Percentiles rank a stretch among this genome's conserved stretches.
Evolutionary conservation across 2,888 invertebrate genomes (phyloP).

Genomic region (Gastracanthus pulcherrimus): DNA sequence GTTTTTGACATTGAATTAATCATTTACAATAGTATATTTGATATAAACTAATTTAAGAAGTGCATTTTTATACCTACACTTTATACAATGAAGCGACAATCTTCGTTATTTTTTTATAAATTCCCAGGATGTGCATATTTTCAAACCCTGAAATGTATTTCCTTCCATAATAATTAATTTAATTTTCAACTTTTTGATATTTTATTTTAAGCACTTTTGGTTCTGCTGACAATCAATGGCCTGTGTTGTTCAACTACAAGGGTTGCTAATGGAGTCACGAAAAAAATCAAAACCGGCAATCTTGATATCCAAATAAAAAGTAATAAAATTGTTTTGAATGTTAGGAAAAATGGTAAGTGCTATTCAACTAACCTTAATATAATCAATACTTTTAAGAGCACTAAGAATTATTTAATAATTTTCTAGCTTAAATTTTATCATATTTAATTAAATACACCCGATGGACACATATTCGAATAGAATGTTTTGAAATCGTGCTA

Average conservation of each 20-base stretch:
- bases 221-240: not conserved
- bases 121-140: not conserved
- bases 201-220: slow-evolving; percentile 3
- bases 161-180: not conserved
- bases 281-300: slow-evolving; percentile 62
- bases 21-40: too few relatives aligned
- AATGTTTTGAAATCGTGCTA: too few relatives aligned
- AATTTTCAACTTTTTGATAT: not conserved
- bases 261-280: not conserved
- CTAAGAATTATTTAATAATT: not conserved
- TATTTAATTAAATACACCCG: too few relatives aligned
- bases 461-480: too few relatives aligned
- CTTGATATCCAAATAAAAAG: slow-evolving; percentile 57
- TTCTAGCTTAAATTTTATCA: too few relatives aligned
- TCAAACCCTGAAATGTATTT: too few relatives aligned
- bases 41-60: too few relatives aligned
- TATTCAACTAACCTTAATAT: too few relatives aligned
- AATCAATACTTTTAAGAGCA: too few relatives aligned
- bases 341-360: slow-evolving; percentile 64
- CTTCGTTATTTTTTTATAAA: too few relatives aligned
- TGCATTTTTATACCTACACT: not conserved
- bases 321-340: slow-evolving; percentile 57
- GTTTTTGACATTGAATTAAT: too few relatives aligned
- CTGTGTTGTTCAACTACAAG: not conserved
- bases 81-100: not conserved